phyloP scores from a whole-genome alignment of 1,140 invertebrate genomes.

The Campodea augens region DNA sequence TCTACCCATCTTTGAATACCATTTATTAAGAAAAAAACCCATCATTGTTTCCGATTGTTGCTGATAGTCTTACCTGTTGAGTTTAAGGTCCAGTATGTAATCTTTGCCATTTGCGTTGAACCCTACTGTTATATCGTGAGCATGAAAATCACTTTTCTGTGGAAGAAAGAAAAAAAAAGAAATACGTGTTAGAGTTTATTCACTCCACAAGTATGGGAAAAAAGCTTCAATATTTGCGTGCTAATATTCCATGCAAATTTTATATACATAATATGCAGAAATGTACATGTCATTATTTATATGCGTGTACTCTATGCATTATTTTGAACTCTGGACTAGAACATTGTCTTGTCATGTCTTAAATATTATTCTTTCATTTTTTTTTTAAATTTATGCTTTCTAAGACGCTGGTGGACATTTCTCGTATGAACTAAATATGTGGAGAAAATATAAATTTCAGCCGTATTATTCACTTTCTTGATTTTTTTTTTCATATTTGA shows the following conservation, averaged over 20 bases:
- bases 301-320: not conserved
- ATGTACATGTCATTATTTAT: not conserved
- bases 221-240: not conserved
- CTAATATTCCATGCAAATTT: not conserved
- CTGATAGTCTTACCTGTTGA: constrained; percentile 36
- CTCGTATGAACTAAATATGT: too few species aligned
- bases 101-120: constrained; percentile 42
- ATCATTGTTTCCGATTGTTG: not conserved
- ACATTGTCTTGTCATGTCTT: not conserved
- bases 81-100: constrained; percentile 46
- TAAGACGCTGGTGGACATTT: too few species aligned
- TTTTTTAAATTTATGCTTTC: too few species aligned
- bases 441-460: too few species aligned
- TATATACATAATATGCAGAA: not conserved
- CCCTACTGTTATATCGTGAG: constrained; percentile 42
- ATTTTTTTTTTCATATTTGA: too few species aligned
- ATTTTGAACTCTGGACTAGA: not conserved
- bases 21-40: not conserved
- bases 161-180: constrained; percentile 20
- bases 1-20: not conserved
- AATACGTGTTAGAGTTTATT: not conserved
- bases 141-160: constrained; percentile 41
- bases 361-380: too few species aligned
- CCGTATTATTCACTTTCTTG: too few species aligned
- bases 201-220: not conserved